A percentile compares a stretch with the other conserved stretches of the same genome.
Evolutionary conservation across 1,140 invertebrate species (phyloP).

Genomic region (Calliopsis andreniformis): DNA sequence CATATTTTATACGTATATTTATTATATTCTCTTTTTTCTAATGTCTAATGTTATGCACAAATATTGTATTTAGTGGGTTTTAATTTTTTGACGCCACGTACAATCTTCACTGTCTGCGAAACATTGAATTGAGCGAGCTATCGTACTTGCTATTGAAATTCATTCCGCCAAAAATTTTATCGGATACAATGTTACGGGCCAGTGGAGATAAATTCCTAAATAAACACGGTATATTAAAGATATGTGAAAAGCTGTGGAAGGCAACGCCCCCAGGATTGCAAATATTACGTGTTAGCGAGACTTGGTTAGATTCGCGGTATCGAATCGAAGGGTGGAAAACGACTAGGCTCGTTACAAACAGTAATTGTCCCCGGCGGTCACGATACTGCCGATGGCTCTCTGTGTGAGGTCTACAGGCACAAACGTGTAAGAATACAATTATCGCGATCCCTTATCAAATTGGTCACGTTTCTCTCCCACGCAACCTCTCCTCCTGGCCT

Average conservation of each 20-base stretch:
- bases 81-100: no score
- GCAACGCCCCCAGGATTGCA: constrained; percentile 1
- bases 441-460: constrained; percentile 45
- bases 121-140: neutral
- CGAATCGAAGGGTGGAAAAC: neutral
- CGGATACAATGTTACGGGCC: neutral
- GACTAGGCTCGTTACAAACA: constrained; percentile 27
- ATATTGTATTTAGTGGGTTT: no score
- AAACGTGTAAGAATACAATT: constrained; percentile 46
- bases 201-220: neutral
- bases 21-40: no score
- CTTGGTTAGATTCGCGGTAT: constrained; percentile 5
- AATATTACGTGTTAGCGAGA: neutral
- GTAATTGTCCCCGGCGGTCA: constrained; percentile 38
- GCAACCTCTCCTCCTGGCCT: neutral
- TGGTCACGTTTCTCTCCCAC: constrained; percentile 48
- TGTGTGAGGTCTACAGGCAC: constrained; percentile 31
- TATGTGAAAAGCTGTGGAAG: neutral
- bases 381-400: constrained; percentile 35
- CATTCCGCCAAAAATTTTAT: neutral
- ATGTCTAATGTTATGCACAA: no score
- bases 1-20: no score
- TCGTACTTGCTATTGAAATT: no score
- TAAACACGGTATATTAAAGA: no score
- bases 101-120: neutral